Conservation (phyloP, 2,888 invertebrate genomes). For the Gastrophysa polygoni region DNA sequence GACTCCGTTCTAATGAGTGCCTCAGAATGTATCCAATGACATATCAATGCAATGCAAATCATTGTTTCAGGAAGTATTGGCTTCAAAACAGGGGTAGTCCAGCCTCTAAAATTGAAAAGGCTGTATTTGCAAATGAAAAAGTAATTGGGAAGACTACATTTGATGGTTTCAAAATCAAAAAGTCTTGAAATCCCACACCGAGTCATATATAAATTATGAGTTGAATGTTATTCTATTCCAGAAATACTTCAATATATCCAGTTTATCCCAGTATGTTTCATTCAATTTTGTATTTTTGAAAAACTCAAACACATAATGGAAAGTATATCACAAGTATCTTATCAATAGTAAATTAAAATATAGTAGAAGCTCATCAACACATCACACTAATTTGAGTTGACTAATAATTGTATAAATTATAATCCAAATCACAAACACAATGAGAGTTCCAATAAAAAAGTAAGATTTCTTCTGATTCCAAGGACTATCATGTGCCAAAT, state of each 20-base stretch:
- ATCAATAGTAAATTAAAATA: constrained; percentile 15
- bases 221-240: background rate
- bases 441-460: constrained; percentile 58
- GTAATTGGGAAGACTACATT: constrained; percentile 58
- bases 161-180: constrained; percentile 42
- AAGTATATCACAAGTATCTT: background rate
- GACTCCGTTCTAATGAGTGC: too few species aligned
- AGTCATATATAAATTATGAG: background rate
- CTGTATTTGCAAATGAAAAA: constrained; percentile 70
- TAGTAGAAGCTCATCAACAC: constrained; percentile 10
- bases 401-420: constrained; percentile 55
- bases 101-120: constrained; percentile 73
- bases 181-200: too few species aligned
- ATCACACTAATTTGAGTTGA: constrained; percentile 50
- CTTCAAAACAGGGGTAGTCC: constrained; percentile 76
- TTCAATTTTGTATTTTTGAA: background rate
- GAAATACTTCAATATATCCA: background rate
- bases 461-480: constrained; percentile 62
- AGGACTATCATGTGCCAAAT: constrained; percentile 59
- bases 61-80: constrained; percentile 62
- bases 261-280: background rate
- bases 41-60: background rate
- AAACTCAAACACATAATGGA: too few species aligned
- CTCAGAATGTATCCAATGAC: too few species aligned
- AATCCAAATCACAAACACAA: constrained; percentile 60